These are phyloP conservation scores for Lindbergichthys nudifrons DNA, from an alignment of 2,797 vertebrate genomes.

Conservation along the genomic window DNA sequence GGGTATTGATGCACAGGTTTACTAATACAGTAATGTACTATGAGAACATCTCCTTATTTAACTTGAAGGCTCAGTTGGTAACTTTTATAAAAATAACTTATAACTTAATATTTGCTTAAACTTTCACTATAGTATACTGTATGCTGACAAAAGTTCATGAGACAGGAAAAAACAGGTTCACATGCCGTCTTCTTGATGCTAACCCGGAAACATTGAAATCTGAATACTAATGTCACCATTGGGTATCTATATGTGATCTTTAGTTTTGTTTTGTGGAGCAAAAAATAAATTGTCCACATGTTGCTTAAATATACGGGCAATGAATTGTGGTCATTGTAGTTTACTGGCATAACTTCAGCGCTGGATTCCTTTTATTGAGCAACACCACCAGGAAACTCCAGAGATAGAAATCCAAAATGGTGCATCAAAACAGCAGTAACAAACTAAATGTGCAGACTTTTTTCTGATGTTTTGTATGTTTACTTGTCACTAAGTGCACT, in stretches of 20 bases:
- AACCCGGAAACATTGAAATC: not conserved
- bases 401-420: conserved; percentile 29
- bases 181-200: too few relatives aligned
- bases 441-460: conserved; percentile 18
- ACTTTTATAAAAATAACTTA: too few relatives aligned
- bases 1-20: not conserved
- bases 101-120: too few relatives aligned
- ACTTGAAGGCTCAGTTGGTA: not conserved
- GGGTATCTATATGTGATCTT: not conserved
- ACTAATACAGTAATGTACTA: not conserved
- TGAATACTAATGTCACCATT: not conserved
- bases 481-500: conserved; percentile 28
- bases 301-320: not conserved
- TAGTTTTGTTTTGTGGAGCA: not conserved
- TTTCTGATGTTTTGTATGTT: conserved; percentile 36
- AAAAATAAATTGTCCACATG: conserved; percentile 4
- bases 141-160: too few relatives aligned
- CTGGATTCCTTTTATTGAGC: conserved; percentile 24
- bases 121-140: too few relatives aligned
- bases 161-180: too few relatives aligned
- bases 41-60: not conserved
- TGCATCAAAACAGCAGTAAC: conserved; percentile 26
- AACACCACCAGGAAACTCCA: conserved; percentile 25
- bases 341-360: conserved; percentile 15
- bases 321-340: conserved; percentile 11